These are phyloP conservation scores for Catagonus wagneri DNA, from an alignment of 2,113 vertebrate genomes.

Conservation along the genomic window DNA sequence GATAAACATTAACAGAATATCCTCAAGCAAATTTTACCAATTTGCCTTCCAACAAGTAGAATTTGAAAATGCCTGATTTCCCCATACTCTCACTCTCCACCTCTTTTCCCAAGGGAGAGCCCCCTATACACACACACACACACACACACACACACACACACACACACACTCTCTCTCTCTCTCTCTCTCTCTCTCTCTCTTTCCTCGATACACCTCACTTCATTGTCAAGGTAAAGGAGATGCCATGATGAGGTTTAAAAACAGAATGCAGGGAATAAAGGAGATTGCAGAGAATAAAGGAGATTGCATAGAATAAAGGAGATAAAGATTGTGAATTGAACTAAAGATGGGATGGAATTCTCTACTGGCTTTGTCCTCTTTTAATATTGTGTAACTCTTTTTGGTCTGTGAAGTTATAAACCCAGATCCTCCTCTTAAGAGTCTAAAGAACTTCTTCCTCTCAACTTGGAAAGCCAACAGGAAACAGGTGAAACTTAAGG, in stretches of 20 bases:
- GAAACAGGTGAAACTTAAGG: neutral
- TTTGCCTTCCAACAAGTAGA: neutral
- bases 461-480: neutral
- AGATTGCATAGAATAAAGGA: neutral
- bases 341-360: neutral
- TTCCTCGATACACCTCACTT: neutral
- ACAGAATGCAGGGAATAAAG: neutral
- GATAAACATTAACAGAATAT: neutral
- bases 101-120: neutral
- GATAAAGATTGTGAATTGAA: neutral
- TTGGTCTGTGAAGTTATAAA: neutral
- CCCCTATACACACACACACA: neutral
- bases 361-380: neutral
- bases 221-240: neutral
- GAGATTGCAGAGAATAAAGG: neutral
- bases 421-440: neutral
- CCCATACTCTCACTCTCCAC: neutral
- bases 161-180: neutral
- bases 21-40: neutral
- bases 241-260: neutral
- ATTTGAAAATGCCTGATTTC: neutral
- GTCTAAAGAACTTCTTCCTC: neutral
- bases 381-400: neutral
- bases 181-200: too few relatives aligned
- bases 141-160: neutral